Percentiles rank a stretch among this genome's conserved stretches.
Conservation (phyloP, 2,888 invertebrate species). For the Stegana nigrithorax region DNA sequence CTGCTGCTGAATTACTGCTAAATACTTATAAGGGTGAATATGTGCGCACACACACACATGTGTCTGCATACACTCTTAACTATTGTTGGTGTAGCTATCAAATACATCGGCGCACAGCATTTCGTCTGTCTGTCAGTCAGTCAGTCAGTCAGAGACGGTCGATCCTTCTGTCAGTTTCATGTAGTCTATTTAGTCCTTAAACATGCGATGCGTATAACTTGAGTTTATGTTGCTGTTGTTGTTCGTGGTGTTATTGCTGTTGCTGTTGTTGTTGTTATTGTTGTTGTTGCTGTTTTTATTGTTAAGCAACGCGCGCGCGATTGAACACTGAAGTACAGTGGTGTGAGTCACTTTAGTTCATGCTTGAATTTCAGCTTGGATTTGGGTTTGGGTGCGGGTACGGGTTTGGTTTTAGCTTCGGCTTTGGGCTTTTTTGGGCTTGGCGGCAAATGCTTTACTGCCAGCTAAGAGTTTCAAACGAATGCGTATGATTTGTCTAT, state of each 20-base stretch:
- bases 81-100: not conserved
- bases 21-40: constrained; percentile 1
- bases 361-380: not conserved
- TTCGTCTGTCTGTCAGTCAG: constrained; percentile 11
- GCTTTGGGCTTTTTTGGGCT: not conserved
- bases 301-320: constrained; percentile 16
- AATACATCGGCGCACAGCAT: constrained; percentile 10
- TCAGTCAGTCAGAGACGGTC: constrained; percentile 4
- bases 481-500: no score
- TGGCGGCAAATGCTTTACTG: not conserved
- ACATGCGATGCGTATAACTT: not conserved
- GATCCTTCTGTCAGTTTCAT: constrained; percentile 13
- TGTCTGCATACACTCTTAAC: no score
- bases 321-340: constrained; percentile 1
- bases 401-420: not conserved
- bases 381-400: constrained; percentile 4
- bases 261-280: not conserved
- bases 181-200: not conserved
- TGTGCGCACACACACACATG: no score
- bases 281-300: constrained; percentile 13
- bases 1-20: no score
- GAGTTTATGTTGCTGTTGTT: not conserved
- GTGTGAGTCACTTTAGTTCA: not conserved
- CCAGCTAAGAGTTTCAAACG: no score
- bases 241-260: not conserved